Evolutionary conservation across 2,888 invertebrate genomes (phyloP).

Genomic region (Monochamus alternatus): DNA sequence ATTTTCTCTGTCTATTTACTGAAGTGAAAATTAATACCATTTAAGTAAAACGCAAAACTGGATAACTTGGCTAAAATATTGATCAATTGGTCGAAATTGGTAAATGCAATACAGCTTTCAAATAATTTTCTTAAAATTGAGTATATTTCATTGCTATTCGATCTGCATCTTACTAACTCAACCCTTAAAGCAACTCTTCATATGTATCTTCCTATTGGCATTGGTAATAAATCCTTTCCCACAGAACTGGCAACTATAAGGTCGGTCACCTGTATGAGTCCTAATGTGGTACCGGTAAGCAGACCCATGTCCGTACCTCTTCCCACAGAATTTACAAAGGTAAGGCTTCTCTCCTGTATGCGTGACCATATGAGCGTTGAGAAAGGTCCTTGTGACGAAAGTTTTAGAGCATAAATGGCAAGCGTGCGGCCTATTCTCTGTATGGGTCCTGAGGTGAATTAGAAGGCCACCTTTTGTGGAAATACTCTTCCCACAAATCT

Average conservation of each 20-base stretch:
- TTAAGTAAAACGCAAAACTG: too few species aligned
- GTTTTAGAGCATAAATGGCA: background rate
- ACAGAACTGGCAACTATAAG: constrained; percentile 68
- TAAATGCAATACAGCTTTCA: background rate
- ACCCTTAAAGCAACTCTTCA: constrained; percentile 58
- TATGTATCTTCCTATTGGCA: constrained; percentile 57
- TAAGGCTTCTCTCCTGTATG: constrained; percentile 17
- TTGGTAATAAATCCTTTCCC: constrained; percentile 52
- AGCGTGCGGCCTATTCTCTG: background rate
- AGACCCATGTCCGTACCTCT: background rate
- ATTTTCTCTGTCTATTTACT: too few species aligned
- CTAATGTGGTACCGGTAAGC: background rate
- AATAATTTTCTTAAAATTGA: too few species aligned
- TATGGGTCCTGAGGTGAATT: background rate
- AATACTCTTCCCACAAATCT: background rate
- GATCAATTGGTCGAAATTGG: background rate
- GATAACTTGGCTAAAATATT: background rate
- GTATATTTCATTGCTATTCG: background rate
- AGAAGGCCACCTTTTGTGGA: background rate
- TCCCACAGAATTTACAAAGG: constrained; percentile 12
- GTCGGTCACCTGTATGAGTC: constrained; percentile 66
- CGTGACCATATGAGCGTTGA: constrained; percentile 8
- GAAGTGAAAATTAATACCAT: too few species aligned
- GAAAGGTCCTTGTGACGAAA: background rate
- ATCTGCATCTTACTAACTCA: background rate